These are phyloP conservation scores for Ischnura elegans DNA, from an alignment of 2,888 invertebrate genomes.

Conservation along the genomic window DNA sequence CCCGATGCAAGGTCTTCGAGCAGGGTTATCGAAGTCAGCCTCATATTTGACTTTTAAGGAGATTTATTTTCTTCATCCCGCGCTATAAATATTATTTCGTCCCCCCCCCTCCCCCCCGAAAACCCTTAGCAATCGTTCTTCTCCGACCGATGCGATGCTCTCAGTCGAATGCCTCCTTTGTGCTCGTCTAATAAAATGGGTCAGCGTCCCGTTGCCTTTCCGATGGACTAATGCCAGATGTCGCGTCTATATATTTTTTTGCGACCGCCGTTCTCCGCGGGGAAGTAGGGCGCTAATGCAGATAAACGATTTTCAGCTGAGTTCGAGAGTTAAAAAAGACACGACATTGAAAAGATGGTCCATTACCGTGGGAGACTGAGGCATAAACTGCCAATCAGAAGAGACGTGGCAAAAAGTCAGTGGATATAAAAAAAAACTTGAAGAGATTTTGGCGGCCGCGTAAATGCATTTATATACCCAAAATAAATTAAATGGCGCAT, in stretches of 20 bases:
- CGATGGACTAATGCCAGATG: slow-evolving; percentile 20
- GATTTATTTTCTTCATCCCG: background rate
- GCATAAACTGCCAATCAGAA: too few relatives aligned
- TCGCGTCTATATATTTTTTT: background rate
- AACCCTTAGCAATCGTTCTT: background rate
- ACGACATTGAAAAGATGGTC: background rate
- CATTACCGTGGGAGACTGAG: too few relatives aligned
- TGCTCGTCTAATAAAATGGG: background rate
- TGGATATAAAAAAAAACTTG: too few relatives aligned
- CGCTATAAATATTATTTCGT: background rate
- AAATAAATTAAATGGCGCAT: too few relatives aligned
- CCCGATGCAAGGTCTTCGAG: too few relatives aligned
- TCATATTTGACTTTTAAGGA: background rate
- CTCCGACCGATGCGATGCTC: background rate
- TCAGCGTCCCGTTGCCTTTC: background rate
- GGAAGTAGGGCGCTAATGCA: background rate
- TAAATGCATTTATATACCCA: too few relatives aligned
- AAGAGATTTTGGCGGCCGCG: too few relatives aligned
- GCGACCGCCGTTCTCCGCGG: background rate
- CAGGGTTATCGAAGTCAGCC: too few relatives aligned
- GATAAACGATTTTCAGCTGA: background rate
- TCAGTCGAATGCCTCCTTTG: background rate
- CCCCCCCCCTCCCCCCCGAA: background rate
- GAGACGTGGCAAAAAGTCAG: too few relatives aligned
- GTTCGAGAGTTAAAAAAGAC: background rate